phyloP scores from a whole-genome alignment of 2,113 vertebrate species.

The Lampris incognitus region DNA sequence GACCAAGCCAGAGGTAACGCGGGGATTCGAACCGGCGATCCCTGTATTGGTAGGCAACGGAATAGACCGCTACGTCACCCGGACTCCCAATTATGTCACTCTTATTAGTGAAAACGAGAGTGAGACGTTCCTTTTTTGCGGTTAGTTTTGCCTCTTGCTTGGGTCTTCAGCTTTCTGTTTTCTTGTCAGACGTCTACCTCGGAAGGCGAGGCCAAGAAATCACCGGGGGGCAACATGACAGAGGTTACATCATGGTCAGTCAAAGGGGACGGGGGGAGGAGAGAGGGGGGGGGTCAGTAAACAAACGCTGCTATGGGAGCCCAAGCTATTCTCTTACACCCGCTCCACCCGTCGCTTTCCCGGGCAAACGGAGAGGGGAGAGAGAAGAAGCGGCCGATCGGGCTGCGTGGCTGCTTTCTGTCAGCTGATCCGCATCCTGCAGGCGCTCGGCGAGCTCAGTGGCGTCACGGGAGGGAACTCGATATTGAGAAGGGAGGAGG shows the following conservation, averaged over 20 bases:
- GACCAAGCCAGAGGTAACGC: too few relatives aligned
- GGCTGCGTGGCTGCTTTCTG: conserved; percentile 7
- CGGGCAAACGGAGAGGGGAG: conserved; percentile 1
- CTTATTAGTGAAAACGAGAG: too few relatives aligned
- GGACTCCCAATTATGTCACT: too few relatives aligned
- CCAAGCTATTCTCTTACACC: conserved; percentile 48
- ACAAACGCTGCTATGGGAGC: conserved; percentile 27
- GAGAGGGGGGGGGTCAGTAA: conserved; percentile 2
- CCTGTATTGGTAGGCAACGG: too few relatives aligned
- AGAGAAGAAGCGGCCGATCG: conserved; percentile 32
- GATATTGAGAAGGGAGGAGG: conserved; percentile 35
- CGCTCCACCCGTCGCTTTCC: conserved; percentile 15
- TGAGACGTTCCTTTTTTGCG: background rate
- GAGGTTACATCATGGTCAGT: conserved; percentile 41
- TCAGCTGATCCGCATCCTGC: conserved; percentile 49
- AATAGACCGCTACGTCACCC: too few relatives aligned
- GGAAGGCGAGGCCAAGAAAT: background rate
- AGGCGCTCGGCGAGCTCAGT: conserved; percentile 53
- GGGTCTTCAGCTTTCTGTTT: background rate
- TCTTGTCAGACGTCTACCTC: background rate
- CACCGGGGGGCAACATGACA: conserved; percentile 4
- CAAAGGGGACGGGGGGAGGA: conserved; percentile 18
- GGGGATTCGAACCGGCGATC: too few relatives aligned
- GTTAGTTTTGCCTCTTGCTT: background rate
- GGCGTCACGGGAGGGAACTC: conserved; percentile 43